These are phyloP conservation scores for Epizoanthus scotinus DNA, from an alignment of 92 coral and sea anemone genomes.

Conservation along the genomic window DNA sequence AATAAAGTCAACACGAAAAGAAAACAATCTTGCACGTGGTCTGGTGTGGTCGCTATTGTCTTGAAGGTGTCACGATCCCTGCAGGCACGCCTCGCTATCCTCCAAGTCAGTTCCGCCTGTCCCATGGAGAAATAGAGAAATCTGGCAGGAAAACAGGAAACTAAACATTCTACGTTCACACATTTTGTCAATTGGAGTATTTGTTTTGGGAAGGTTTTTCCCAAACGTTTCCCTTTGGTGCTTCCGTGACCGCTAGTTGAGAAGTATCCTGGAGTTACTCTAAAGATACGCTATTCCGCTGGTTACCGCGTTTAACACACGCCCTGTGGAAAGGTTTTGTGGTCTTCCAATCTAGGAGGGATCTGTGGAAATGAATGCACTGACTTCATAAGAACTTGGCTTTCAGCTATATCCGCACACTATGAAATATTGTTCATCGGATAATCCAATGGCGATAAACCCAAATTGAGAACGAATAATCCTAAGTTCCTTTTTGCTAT, in stretches of 20 bases:
- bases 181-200: not conserved
- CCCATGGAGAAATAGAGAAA: constrained; percentile 30
- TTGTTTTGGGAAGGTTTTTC: constrained; percentile 8
- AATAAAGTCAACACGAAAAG: not conserved
- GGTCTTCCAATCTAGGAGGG: not conserved
- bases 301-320: not conserved
- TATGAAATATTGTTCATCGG: not conserved
- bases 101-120: not conserved
- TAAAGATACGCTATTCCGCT: not conserved
- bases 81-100: not conserved
- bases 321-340: not conserved
- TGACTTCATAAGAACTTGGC: not conserved
- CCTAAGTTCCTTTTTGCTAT: not conserved
- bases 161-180: not conserved
- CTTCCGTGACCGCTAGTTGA: constrained; percentile 27
- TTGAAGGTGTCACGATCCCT: not conserved
- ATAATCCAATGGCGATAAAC: constrained; percentile 6
- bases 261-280: not conserved
- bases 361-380: not conserved
- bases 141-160: constrained; percentile 32
- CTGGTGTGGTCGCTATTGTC: not conserved
- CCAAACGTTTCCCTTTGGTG: not conserved
- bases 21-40: not conserved
- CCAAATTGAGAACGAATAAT: not conserved
- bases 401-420: constrained; percentile 14